phyloP scores from a whole-genome alignment of 2,797 vertebrate species.

The Lacerta bilineata region DNA sequence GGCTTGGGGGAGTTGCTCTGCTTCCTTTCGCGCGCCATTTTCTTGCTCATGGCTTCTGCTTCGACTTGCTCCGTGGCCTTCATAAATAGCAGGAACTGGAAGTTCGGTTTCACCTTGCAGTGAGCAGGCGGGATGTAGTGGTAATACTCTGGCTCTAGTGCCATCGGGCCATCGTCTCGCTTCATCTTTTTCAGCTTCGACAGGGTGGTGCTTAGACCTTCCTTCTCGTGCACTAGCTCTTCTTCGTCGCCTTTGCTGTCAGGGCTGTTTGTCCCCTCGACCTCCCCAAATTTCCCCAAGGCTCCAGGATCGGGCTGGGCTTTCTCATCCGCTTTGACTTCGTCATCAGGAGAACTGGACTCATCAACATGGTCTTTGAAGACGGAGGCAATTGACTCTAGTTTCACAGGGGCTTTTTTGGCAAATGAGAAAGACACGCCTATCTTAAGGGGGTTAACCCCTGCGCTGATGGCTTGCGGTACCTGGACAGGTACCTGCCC shows the following conservation, averaged over 20 bases:
- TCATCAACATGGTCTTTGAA: slow-evolving; percentile 95
- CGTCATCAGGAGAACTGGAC: slow-evolving; percentile 77
- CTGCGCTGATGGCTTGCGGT: slow-evolving; percentile 85
- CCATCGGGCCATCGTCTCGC: slow-evolving; percentile 89
- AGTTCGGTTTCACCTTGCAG: slow-evolving; percentile 96
- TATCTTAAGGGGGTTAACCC: slow-evolving; percentile 87
- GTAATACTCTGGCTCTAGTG: slow-evolving; percentile 94
- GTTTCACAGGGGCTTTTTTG: slow-evolving; percentile 95
- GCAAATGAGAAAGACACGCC: slow-evolving; percentile 98
- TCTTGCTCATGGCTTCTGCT: slow-evolving; percentile 76
- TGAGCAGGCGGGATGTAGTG: slow-evolving; percentile 97
- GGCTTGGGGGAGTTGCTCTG: slow-evolving; percentile 78
- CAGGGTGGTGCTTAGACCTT: slow-evolving; percentile 90
- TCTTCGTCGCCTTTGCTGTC: slow-evolving; percentile 83
- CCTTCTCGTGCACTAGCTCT: slow-evolving; percentile 85
- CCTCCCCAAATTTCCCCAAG: slow-evolving; percentile 77
- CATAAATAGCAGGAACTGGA: slow-evolving; percentile 98
- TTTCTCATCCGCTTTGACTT: slow-evolving; percentile 80
- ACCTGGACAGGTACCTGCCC: slow-evolving; percentile 63
- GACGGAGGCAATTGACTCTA: slow-evolving; percentile 94
- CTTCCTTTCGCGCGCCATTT: slow-evolving; percentile 59
- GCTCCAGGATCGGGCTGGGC: slow-evolving; percentile 62
- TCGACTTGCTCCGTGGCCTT: slow-evolving; percentile 92
- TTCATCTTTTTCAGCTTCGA: slow-evolving; percentile 98
- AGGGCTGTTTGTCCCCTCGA: slow-evolving; percentile 69